A percentile compares a stretch with the other conserved stretches of the same genome.
phyloP scores from a whole-genome alignment of 2,797 vertebrate genomes.

The Gymnoscopelus braueri region DNA sequence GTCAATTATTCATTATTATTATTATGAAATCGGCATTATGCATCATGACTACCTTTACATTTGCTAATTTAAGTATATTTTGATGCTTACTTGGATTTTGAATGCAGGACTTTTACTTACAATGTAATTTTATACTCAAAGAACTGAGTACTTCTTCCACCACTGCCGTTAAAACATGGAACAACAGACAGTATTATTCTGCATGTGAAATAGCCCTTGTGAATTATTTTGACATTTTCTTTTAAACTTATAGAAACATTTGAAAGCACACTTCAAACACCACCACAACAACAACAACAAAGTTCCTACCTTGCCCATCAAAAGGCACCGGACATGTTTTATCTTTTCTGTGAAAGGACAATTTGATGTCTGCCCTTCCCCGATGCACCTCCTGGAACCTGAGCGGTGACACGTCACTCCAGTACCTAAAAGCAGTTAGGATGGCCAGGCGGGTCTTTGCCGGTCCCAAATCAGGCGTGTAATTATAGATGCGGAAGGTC shows the following conservation, averaged over 20 bases:
- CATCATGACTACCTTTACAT: no score
- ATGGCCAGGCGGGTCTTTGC: slow-evolving; percentile 77
- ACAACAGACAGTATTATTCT: not conserved
- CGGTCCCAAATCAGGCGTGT: slow-evolving; percentile 75
- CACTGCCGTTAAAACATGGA: not conserved
- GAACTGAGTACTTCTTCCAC: no score
- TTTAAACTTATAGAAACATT: not conserved
- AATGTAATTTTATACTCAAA: no score
- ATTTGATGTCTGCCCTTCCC: slow-evolving; percentile 84
- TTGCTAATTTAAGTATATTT: no score
- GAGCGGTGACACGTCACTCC: slow-evolving; percentile 83
- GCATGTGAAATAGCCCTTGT: not conserved
- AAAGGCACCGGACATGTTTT: slow-evolving; percentile 80
- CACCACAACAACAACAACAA: no score
- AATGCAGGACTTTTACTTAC: no score
- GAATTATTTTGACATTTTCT: not conserved
- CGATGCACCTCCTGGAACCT: slow-evolving; percentile 79
- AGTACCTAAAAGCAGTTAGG: slow-evolving; percentile 83
- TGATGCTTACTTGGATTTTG: no score
- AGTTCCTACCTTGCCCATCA: slow-evolving; percentile 83
- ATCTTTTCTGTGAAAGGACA: slow-evolving; percentile 84
- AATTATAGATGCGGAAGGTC: slow-evolving; percentile 84
- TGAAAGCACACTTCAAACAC: not conserved
- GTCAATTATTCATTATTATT: no score
- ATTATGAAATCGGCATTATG: no score